Percentiles rank a stretch among this genome's conserved stretches.
These are phyloP conservation scores for Zaprionus capensis DNA, from an alignment of 1,140 invertebrate species.

Conservation along the genomic window DNA sequence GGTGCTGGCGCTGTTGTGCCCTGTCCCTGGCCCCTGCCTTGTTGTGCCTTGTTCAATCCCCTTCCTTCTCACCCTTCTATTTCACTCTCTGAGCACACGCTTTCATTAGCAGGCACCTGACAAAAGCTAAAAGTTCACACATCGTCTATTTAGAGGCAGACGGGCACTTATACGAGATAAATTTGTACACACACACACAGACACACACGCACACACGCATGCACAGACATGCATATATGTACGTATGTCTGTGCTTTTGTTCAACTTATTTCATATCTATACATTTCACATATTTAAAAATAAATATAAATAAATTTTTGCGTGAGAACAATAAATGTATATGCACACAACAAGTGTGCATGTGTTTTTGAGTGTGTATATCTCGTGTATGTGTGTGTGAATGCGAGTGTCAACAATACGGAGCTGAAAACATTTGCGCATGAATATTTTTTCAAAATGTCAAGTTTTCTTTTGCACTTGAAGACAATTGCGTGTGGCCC, in stretches of 20 bases:
- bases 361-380: conserved; percentile 15
- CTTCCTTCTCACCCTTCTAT: background rate
- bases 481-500: conserved; percentile 64
- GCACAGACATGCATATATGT: conserved; percentile 11
- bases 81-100: conserved; percentile 36
- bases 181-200: conserved; percentile 15
- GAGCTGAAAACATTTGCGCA: conserved; percentile 35
- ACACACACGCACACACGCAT: background rate
- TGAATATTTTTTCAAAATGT: conserved; percentile 61
- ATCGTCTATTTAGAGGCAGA: conserved; percentile 59
- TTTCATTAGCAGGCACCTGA: conserved; percentile 77
- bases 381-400: conserved; percentile 3
- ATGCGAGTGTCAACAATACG: conserved; percentile 46
- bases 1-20: background rate
- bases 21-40: conserved; percentile 24
- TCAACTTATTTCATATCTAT: conserved; percentile 50
- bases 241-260: conserved; percentile 44
- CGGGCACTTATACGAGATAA: conserved; percentile 50
- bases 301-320: conserved; percentile 64
- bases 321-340: conserved; percentile 69
- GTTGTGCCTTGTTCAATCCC: background rate
- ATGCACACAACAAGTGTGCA: conserved; percentile 29
- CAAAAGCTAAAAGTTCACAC: conserved; percentile 80
- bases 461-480: conserved; percentile 71
- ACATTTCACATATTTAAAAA: conserved; percentile 65